These are phyloP conservation scores for Octopus bimaculoides DNA, from an alignment of 1,140 invertebrate genomes.

Conservation along the genomic window DNA sequence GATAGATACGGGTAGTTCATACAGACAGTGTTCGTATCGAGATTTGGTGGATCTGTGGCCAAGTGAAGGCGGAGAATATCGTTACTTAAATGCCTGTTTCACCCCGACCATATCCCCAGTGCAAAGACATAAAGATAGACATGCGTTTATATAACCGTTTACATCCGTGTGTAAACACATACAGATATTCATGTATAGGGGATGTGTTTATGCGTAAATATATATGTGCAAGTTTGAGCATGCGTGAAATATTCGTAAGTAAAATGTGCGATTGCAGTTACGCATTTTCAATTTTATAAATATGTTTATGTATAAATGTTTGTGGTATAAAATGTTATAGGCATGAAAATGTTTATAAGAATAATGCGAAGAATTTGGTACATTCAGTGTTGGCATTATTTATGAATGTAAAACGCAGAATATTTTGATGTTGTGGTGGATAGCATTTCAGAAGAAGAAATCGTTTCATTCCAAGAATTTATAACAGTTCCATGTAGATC, in stretches of 20 bases:
- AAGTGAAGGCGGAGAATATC: slow-evolving; percentile 49
- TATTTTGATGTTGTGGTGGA: too few species aligned
- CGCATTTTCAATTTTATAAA: background rate
- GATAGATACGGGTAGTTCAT: slow-evolving; percentile 70
- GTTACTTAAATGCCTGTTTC: slow-evolving; percentile 41
- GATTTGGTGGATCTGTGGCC: slow-evolving; percentile 42
- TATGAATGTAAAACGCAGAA: too few species aligned
- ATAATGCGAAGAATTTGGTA: too few species aligned
- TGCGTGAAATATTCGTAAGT: background rate
- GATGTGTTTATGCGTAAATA: background rate
- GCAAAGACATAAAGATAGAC: background rate
- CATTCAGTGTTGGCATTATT: too few species aligned
- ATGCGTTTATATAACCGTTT: background rate
- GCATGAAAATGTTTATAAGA: too few species aligned
- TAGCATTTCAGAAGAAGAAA: too few species aligned
- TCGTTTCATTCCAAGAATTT: too few species aligned
- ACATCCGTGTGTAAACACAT: background rate
- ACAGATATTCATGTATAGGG: background rate
- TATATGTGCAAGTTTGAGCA: background rate
- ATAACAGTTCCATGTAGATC: too few species aligned
- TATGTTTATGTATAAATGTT: too few species aligned
- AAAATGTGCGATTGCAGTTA: background rate
- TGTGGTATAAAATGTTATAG: too few species aligned
- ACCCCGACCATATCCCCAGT: background rate
- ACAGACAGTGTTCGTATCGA: slow-evolving; percentile 51